Conservation (phyloP, 2,797 vertebrate genomes). For the Crocodylus rhombifer region DNA sequence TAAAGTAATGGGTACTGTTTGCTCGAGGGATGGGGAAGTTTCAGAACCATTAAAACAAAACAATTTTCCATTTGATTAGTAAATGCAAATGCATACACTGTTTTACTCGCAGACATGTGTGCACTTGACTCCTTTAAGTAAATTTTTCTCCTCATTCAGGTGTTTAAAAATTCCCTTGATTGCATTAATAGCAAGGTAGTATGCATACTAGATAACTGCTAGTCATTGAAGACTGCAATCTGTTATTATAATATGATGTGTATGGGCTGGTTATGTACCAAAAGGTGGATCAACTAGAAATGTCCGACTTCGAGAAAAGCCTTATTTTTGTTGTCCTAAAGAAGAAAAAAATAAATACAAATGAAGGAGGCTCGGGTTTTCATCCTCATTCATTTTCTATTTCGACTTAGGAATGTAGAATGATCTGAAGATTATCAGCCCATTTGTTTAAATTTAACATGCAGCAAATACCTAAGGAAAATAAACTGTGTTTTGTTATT, state of each 20-base stretch:
- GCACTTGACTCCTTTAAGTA: conserved; percentile 54
- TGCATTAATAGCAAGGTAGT: conserved; percentile 47
- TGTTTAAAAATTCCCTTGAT: conserved; percentile 25
- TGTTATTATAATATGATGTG: conserved; percentile 43
- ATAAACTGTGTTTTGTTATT: not conserved
- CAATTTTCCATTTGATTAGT: conserved; percentile 81
- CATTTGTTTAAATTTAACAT: not conserved
- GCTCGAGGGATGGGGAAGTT: conserved; percentile 81
- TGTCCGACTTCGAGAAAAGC: not conserved
- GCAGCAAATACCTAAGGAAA: not conserved
- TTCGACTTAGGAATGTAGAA: not conserved
- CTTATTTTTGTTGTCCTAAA: not conserved
- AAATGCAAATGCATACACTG: conserved; percentile 57
- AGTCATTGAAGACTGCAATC: conserved; percentile 38
- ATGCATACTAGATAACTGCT: not conserved
- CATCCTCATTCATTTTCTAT: not conserved
- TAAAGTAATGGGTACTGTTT: conserved; percentile 83
- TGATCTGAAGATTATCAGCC: not conserved
- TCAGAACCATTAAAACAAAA: conserved; percentile 79
- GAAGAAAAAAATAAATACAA: not conserved
- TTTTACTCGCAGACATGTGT: conserved; percentile 39
- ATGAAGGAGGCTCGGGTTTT: not conserved
- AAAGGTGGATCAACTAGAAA: conserved; percentile 41
- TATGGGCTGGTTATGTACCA: not conserved
- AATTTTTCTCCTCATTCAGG: conserved; percentile 40